A percentile compares a stretch with the other conserved stretches of the same genome.
Conservation (phyloP, 1,140 invertebrate genomes). For the Anagrus nilaparvatae region DNA sequence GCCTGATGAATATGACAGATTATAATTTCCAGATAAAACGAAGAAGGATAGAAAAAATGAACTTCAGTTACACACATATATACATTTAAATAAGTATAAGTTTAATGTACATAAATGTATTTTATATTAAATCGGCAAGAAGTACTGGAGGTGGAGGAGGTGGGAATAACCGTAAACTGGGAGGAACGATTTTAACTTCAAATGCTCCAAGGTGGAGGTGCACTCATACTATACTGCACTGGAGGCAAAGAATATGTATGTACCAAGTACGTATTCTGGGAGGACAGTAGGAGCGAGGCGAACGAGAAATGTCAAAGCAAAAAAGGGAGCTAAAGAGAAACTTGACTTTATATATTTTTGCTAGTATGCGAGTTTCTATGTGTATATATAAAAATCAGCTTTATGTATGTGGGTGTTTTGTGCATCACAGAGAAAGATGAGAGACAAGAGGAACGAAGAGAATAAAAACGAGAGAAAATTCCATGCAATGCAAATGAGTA, state of each 20-base stretch:
- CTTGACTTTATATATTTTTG: neutral
- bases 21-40: conserved; percentile 21
- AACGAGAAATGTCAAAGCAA: conserved; percentile 23
- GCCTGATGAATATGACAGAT: conserved; percentile 30
- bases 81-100: conserved; percentile 2
- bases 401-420: neutral
- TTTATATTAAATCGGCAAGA: neutral
- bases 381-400: neutral
- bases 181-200: neutral
- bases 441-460: conserved; percentile 2
- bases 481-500: conserved; percentile 2
- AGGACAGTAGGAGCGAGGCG: conserved; percentile 12
- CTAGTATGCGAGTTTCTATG: too few species aligned
- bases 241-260: neutral
- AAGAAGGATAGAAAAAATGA: neutral
- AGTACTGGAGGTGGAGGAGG: neutral
- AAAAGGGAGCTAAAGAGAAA: conserved; percentile 15
- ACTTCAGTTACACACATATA: too few species aligned
- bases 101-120: conserved; percentile 7
- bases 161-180: neutral
- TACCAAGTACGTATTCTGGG: neutral
- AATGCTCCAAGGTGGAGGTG: conserved; percentile 4
- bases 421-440: neutral
- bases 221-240: neutral
- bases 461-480: conserved; percentile 5